A percentile compares a stretch with the other conserved stretches of the same genome.
These are phyloP conservation scores for Macrobrachium nipponense DNA, from an alignment of 1,140 invertebrate genomes.

Conservation along the genomic window DNA sequence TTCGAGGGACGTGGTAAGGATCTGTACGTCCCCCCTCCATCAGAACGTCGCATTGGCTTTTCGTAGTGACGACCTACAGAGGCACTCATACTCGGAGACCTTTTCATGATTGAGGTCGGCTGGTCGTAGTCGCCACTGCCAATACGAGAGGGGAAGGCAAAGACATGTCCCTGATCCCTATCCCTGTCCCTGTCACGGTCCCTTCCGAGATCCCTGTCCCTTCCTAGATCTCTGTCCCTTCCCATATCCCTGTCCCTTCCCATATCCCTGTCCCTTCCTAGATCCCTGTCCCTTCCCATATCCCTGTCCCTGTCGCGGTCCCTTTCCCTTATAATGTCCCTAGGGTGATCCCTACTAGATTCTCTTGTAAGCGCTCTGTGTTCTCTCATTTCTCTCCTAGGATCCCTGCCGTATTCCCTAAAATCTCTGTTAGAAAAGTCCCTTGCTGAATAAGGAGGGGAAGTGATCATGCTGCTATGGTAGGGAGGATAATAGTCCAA, in stretches of 20 bases:
- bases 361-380: background rate
- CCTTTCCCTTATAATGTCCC: too few species aligned
- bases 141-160: conserved; percentile 41
- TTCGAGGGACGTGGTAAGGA: conserved; percentile 54
- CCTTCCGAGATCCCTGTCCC: conserved; percentile 22
- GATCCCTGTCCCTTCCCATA: background rate
- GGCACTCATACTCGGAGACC: conserved; percentile 59
- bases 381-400: background rate
- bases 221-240: conserved; percentile 7
- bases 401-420: background rate
- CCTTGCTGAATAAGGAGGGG: conserved; percentile 5
- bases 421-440: conserved; percentile 9
- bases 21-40: conserved; percentile 40
- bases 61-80: conserved; percentile 51
- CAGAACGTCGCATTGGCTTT: conserved; percentile 28
- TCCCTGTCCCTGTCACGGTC: conserved; percentile 33
- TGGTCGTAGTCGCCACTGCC: conserved; percentile 43
- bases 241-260: background rate
- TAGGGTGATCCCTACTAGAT: background rate
- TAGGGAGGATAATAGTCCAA: background rate
- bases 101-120: conserved; percentile 57
- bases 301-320: background rate
- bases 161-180: conserved; percentile 36
- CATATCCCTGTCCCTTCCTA: background rate
- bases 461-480: background rate